These are phyloP conservation scores for Dioctria linearis DNA, from an alignment of 2,888 invertebrate genomes.

Conservation along the genomic window DNA sequence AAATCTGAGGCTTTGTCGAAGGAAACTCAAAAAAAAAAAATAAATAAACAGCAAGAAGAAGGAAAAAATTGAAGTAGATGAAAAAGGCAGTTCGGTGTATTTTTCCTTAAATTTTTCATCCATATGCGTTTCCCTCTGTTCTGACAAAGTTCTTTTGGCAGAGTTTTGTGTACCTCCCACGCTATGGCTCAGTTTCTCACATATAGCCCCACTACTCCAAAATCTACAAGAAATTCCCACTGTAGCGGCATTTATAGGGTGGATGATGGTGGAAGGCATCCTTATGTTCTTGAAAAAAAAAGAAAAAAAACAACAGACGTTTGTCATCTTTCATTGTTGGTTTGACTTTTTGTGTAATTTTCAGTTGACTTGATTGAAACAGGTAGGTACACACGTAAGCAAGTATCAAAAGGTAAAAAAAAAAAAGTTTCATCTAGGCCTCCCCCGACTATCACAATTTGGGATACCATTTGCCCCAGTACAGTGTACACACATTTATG, in stretches of 20 bases:
- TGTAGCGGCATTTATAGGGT: neutral
- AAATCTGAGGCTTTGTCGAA: neutral
- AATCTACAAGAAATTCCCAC: neutral
- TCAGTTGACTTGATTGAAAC: constrained; percentile 19
- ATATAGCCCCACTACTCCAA: neutral
- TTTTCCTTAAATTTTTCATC: constrained; percentile 21
- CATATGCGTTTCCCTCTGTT: neutral
- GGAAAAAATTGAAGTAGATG: constrained; percentile 23
- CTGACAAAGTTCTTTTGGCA: neutral
- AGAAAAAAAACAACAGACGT: neutral
- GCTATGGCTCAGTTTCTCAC: neutral
- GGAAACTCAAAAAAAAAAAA: neutral
- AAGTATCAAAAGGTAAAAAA: neutral
- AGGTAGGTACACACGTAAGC: neutral
- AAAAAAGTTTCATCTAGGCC: too few relatives aligned
- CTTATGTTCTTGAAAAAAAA: neutral
- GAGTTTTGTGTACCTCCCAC: neutral
- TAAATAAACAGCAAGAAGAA: constrained; percentile 2
- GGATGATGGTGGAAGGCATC: neutral
- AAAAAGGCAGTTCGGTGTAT: constrained; percentile 13
- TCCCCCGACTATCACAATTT: too few relatives aligned
- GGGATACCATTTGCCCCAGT: too few relatives aligned
- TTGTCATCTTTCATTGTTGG: constrained; percentile 33
- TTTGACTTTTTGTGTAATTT: constrained; percentile 15
- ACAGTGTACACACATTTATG: too few relatives aligned